Conservation (phyloP, 2,113 vertebrate genomes). For the Oplegnathus fasciatus region DNA sequence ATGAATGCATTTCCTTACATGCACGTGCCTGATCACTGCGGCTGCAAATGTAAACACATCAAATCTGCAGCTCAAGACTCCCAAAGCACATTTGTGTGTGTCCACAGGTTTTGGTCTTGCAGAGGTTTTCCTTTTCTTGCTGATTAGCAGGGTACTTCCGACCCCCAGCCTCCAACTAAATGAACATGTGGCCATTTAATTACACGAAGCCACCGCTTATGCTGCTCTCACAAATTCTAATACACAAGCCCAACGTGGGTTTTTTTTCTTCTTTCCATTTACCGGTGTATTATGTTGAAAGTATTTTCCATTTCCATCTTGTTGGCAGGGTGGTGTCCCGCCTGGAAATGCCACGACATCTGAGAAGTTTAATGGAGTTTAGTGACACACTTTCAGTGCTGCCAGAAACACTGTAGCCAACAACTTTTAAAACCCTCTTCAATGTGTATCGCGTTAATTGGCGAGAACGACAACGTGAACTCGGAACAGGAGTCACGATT, state of each 20-base stretch:
- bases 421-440: neutral
- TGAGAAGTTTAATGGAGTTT: slow-evolving; percentile 3
- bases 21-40: rapidly evolving
- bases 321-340: neutral
- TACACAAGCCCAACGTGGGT: rapidly evolving
- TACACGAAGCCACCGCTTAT: neutral
- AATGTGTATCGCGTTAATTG: slow-evolving; percentile 11
- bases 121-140: neutral
- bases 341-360: neutral
- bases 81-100: neutral
- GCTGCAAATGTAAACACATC: neutral
- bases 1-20: neutral
- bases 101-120: neutral
- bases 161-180: slow-evolving; percentile 6
- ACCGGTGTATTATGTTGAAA: neutral
- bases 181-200: slow-evolving; percentile 34
- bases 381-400: neutral
- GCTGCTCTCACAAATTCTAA: neutral
- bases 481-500: neutral
- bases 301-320: neutral
- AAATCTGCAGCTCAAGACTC: neutral
- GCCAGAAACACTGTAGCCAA: neutral
- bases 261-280: neutral
- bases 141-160: neutral
- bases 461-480: slow-evolving; percentile 6